phyloP scores from a whole-genome alignment of 2,113 vertebrate genomes.

The Perognathus longimembris region DNA sequence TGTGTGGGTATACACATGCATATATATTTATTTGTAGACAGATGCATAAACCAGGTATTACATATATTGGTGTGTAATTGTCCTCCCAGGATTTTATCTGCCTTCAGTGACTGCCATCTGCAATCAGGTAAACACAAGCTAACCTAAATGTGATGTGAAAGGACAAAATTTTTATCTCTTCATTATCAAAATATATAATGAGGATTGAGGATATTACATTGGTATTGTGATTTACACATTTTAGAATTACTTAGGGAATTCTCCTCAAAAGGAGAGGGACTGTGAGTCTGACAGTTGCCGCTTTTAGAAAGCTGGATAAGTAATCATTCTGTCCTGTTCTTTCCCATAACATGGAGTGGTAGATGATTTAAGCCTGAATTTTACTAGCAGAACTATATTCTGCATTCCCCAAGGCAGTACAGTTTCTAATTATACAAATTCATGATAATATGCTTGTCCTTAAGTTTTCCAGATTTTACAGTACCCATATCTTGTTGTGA shows the following conservation, averaged over 20 bases:
- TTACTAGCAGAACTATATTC: too few relatives aligned
- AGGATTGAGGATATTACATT: not conserved
- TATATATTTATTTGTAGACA: not conserved
- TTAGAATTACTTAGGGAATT: not conserved
- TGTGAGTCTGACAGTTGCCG: not conserved
- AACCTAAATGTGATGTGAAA: not conserved
- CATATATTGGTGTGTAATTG: not conserved
- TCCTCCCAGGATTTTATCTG: not conserved
- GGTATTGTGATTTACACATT: not conserved
- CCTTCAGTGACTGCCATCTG: not conserved
- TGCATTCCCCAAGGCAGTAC: too few relatives aligned
- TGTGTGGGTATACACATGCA: not conserved
- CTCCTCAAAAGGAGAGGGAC: not conserved
- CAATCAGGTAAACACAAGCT: not conserved
- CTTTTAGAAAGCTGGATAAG: not conserved
- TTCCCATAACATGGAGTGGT: too few relatives aligned
- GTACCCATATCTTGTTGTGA: not conserved
- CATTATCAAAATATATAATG: not conserved
- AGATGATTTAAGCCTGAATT: too few relatives aligned
- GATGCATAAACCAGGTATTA: not conserved
- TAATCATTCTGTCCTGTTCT: not conserved
- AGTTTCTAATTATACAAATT: too few relatives aligned
- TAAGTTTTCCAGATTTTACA: too few relatives aligned
- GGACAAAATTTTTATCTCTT: not conserved
- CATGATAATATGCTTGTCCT: too few relatives aligned